Conservation (phyloP, 2,113 vertebrate genomes). For the Halichoerus grypus region DNA sequence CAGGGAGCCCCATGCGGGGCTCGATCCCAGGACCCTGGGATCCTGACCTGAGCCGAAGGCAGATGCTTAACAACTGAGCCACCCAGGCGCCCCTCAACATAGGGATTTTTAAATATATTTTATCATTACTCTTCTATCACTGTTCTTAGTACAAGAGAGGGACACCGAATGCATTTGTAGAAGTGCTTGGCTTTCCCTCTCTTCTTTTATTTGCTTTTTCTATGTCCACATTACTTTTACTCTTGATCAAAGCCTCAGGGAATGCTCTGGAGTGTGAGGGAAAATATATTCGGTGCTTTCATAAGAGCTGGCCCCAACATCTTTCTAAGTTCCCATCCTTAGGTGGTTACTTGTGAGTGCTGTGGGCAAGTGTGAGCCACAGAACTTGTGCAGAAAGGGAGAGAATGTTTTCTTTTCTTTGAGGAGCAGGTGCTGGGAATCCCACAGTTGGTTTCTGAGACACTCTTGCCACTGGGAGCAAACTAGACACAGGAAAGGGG, state of each 20-base stretch:
- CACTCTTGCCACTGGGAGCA: not conserved
- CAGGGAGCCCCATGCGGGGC: no score
- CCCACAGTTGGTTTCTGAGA: not conserved
- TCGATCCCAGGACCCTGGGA: no score
- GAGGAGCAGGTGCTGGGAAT: not conserved
- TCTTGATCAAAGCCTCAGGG: not conserved
- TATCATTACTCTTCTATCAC: not conserved
- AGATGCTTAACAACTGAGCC: no score
- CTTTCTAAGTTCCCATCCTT: not conserved
- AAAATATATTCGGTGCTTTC: not conserved
- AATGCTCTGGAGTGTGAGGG: not conserved
- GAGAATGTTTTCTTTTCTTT: not conserved
- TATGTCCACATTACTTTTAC: not conserved
- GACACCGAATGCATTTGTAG: not conserved
- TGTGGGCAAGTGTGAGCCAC: accelerated
- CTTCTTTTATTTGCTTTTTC: not conserved
- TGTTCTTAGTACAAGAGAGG: not conserved
- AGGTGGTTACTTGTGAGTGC: not conserved
- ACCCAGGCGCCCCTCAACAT: not conserved
- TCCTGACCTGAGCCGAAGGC: no score
- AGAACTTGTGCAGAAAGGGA: not conserved
- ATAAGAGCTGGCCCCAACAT: not conserved
- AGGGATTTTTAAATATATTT: not conserved
- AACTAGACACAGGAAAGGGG: not conserved
- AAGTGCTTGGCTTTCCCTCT: not conserved